phyloP scores from a whole-genome alignment of 2,797 vertebrate genomes.

The Smutsia gigantea region DNA sequence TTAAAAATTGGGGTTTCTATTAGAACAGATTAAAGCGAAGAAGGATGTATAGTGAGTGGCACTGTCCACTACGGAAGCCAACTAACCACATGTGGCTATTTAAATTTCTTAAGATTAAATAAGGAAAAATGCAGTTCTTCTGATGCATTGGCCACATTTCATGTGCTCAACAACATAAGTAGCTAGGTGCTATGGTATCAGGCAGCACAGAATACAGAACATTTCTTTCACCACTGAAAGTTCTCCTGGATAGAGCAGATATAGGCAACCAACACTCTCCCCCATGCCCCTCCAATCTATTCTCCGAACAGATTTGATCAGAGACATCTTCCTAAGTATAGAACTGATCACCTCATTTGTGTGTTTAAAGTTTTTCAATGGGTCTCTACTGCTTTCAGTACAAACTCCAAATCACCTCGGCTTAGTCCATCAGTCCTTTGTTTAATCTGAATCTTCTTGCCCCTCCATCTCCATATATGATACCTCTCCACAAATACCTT shows the following conservation, averaged over 20 bases:
- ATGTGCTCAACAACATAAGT: neutral
- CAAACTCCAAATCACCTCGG: neutral
- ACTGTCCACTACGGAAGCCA: neutral
- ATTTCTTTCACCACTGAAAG: neutral
- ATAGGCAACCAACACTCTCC: neutral
- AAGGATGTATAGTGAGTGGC: neutral
- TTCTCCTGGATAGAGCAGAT: neutral
- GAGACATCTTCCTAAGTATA: neutral
- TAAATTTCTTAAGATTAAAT: neutral
- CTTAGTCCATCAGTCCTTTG: neutral
- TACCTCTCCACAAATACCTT: neutral
- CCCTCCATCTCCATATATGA: neutral
- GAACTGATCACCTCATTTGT: neutral
- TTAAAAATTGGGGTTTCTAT: neutral
- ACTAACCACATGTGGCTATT: neutral
- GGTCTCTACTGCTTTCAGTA: neutral
- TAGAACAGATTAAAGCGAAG: neutral
- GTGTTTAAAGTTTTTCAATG: neutral
- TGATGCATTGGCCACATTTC: neutral
- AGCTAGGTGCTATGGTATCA: too few relatives aligned
- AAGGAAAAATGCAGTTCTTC: neutral
- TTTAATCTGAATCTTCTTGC: neutral
- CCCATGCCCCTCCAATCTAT: neutral
- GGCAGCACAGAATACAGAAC: neutral
- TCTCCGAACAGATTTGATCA: neutral